Base-by-base conservation (phyloP, 2,113 vertebrate genomes). In the Anoplopoma fimbria region DNA sequence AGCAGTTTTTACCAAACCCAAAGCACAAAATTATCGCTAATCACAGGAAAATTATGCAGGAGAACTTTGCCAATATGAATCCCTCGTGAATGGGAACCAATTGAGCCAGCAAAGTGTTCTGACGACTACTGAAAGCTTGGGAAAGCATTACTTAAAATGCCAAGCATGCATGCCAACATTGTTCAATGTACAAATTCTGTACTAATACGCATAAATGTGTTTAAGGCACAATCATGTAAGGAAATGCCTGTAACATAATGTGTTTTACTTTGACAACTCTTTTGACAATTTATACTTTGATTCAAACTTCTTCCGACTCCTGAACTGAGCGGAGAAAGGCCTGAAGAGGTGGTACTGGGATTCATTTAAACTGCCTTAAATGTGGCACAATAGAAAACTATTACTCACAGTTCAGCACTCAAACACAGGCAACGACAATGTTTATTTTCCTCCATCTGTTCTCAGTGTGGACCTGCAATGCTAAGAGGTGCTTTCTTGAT, bases 101-200 rank as follows among this genome's bases (percentile, higher is more conserved):
- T 69, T 70, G 25, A 81, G 68, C 63, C 70, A 77, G 74, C 33
- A 53, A 74, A 49, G 81, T 81, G 61, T 72, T 72, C 13, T 40
- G 55, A 82, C 62, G 33, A 78, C 53, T 61, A 19, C 45, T 21
- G 29, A 76, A 60, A 68, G 14, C 27, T 25, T 2, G 1, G 38
- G 38, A n/a, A 67, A 80, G 14, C 34, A 10, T 42, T 23, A 17
- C 25, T 68, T 62, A 3, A 45, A 75, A 68, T 42, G 34, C 42
- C 65, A 23, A 53, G 58, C 40, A 55, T 40, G 17, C 25, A 14
- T 65, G 49, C 53, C 53, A 13, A 27, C 13, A 23, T 42, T 36
- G 51, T 75, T 57, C 13, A 75, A 15, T 47, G 1, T 9, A 45
- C 49, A 21, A 0, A 31, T 31, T 42, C 4, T 12, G 5, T 34